These are phyloP conservation scores for Achatina immaculata DNA, from an alignment of 1,140 invertebrate genomes.

Conservation along the genomic window DNA sequence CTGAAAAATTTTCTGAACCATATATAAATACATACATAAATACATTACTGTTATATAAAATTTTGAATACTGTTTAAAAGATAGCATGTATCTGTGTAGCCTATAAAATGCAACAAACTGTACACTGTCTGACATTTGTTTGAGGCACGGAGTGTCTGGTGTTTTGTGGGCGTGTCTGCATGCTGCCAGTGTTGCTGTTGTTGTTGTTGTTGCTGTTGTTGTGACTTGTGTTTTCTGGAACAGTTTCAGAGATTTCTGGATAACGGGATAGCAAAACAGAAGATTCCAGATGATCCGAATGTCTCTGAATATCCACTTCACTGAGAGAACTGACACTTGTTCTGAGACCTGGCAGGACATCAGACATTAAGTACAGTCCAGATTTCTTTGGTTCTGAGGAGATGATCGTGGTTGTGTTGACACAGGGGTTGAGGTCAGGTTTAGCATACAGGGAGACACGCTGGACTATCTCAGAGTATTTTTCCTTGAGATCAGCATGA, in stretches of 20 bases:
- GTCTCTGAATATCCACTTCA: constrained; percentile 26
- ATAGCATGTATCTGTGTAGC: no score
- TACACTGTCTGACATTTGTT: constrained; percentile 54
- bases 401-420: constrained; percentile 33
- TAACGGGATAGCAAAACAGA: constrained; percentile 43
- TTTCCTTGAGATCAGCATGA: constrained; percentile 70
- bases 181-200: background rate
- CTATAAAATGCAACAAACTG: constrained; percentile 56
- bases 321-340: constrained; percentile 40
- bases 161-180: constrained; percentile 22
- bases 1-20: no score
- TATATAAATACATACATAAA: no score
- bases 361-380: background rate
- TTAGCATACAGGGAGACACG: constrained; percentile 55
- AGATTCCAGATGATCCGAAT: constrained; percentile 28
- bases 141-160: constrained; percentile 39
- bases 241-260: background rate
- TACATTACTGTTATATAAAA: no score
- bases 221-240: background rate
- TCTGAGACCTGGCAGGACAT: constrained; percentile 1
- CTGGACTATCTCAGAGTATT: constrained; percentile 70
- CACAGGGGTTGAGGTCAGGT: constrained; percentile 51
- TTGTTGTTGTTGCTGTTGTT: background rate
- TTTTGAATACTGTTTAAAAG: no score
- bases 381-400: background rate